phyloP scores from a whole-genome alignment of 2,113 vertebrate species.

The Oostethus manadensis region DNA sequence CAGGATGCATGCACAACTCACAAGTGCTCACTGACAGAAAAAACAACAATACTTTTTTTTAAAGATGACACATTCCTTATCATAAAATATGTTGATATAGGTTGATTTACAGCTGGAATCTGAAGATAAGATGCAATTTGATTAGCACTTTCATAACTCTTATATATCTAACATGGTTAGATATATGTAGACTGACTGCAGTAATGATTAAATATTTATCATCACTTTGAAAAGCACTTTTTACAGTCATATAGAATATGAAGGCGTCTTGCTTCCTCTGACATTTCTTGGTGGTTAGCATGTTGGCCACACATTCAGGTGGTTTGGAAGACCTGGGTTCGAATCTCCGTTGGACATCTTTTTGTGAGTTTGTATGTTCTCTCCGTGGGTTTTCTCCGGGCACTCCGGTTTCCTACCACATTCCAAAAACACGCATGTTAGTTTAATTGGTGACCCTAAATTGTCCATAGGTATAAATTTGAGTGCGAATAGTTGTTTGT shows the following conservation, averaged over 20 bases:
- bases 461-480: too few species aligned
- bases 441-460: too few species aligned
- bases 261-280: conserved; percentile 1
- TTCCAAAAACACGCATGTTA: too few species aligned
- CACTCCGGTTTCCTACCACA: too few species aligned
- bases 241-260: conserved; percentile 22
- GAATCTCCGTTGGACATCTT: too few species aligned
- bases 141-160: conserved; percentile 7
- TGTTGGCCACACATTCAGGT: too few species aligned
- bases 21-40: conserved; percentile 46
- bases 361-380: too few species aligned
- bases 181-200: conserved; percentile 26
- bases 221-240: conserved; percentile 25
- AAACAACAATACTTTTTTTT: conserved; percentile 5
- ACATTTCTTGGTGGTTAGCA: too few species aligned
- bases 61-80: conserved; percentile 39
- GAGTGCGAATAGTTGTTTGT: too few species aligned
- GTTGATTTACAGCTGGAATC: conserved; percentile 3
- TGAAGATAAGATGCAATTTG: neutral
- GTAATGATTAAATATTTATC: conserved; percentile 49
- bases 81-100: conserved; percentile 2
- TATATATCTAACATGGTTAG: conserved; percentile 29
- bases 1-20: conserved; percentile 11
- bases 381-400: too few species aligned
- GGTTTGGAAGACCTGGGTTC: too few species aligned